These are phyloP conservation scores for Cyanoderma ruficeps DNA, from an alignment of 2,113 vertebrate species.

Conservation along the genomic window DNA sequence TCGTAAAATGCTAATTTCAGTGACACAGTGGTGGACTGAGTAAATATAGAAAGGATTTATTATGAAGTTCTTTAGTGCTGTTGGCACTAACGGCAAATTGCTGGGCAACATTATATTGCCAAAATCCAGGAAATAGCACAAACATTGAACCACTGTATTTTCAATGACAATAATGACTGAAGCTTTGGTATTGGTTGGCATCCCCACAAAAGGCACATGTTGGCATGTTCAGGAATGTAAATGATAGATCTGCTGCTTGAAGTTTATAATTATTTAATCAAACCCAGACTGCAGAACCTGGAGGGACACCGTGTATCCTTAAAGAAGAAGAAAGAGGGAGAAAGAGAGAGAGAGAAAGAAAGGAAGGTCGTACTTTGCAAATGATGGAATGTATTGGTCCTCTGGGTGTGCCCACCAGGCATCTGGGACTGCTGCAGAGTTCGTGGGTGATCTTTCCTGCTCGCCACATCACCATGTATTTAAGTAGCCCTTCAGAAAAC, in stretches of 20 bases:
- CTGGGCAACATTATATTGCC: slow-evolving; percentile 68
- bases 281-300: slow-evolving; percentile 73
- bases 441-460: not conserved
- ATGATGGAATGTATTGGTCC: not conserved
- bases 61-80: slow-evolving; percentile 63
- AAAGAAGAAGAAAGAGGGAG: not conserved
- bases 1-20: slow-evolving; percentile 74
- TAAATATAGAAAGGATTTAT: slow-evolving; percentile 78
- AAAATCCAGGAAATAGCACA: slow-evolving; percentile 70
- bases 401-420: slow-evolving; percentile 9
- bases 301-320: slow-evolving; percentile 59
- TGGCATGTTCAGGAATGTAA: slow-evolving; percentile 75
- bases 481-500: slow-evolving; percentile 23
- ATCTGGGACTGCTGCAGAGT: not conserved
- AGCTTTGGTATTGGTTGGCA: slow-evolving; percentile 71
- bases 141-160: slow-evolving; percentile 71
- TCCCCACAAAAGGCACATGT: slow-evolving; percentile 70
- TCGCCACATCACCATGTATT: not conserved
- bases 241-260: slow-evolving; percentile 75
- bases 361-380: slow-evolving; percentile 27
- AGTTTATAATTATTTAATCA: slow-evolving; percentile 80
- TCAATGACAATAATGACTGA: slow-evolving; percentile 68
- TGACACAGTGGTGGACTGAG: slow-evolving; percentile 66
- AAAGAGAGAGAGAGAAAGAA: not conserved
- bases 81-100: slow-evolving; percentile 62